Conservation (phyloP, 1,140 invertebrate species). For the Aphis gossypii region DNA sequence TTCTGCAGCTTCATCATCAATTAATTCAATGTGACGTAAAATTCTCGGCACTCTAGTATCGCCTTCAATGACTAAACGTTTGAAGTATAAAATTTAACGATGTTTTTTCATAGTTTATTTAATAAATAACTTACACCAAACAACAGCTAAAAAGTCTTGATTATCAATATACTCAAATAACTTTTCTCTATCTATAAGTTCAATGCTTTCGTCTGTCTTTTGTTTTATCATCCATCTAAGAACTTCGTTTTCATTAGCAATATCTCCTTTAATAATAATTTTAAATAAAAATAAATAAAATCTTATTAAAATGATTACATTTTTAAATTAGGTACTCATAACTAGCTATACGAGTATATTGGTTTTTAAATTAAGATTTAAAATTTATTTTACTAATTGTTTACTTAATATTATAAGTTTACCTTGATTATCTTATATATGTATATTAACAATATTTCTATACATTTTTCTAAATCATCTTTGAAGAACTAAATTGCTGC, state of each 20-base stretch:
- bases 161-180: constrained; percentile 87
- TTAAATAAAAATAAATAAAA: not conserved
- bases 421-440: not conserved
- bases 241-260: constrained; percentile 83
- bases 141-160: constrained; percentile 89
- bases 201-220: constrained; percentile 91
- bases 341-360: not conserved
- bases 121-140: constrained; percentile 82
- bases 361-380: not conserved
- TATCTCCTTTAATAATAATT: constrained; percentile 70
- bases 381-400: not conserved
- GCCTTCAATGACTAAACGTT: constrained; percentile 78
- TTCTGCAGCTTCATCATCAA: constrained; percentile 89
- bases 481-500: not conserved
- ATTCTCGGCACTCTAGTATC: constrained; percentile 80
- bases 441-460: not conserved
- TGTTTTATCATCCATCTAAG: constrained; percentile 90
- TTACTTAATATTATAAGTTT: not conserved
- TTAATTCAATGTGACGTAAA: constrained; percentile 84
- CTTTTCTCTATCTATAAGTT: constrained; percentile 85
- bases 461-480: not conserved
- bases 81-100: not conserved
- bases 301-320: not conserved
- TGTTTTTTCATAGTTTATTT: not conserved
- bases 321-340: not conserved